Percentiles rank a stretch among this genome's conserved stretches.
Evolutionary conservation across 2,113 vertebrate genomes (phyloP).

Genomic region (Zosterops pallidus): DNA sequence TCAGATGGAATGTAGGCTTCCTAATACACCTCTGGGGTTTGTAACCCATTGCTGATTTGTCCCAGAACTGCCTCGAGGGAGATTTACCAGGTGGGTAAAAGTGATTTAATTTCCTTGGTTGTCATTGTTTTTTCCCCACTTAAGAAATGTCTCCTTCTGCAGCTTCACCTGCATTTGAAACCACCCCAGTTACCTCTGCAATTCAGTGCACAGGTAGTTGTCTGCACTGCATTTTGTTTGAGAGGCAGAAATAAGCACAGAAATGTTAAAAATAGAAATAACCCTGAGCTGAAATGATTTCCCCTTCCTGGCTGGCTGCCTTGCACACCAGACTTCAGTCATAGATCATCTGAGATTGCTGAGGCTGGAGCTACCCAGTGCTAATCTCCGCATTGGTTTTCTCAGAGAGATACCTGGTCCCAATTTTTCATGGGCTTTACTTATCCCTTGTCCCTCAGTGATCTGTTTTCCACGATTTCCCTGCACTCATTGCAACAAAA

Average conservation of each 20-base stretch:
- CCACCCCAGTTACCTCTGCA: background rate
- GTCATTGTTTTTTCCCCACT: background rate
- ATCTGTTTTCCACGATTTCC: background rate
- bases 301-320: slow-evolving; percentile 14
- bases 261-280: slow-evolving; percentile 30
- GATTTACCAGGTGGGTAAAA: background rate
- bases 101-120: background rate
- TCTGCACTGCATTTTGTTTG: background rate
- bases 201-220: background rate
- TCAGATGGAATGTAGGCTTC: background rate
- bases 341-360: background rate
- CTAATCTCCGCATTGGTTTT: background rate
- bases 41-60: background rate
- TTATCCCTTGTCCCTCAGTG: background rate
- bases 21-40: background rate
- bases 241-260: background rate
- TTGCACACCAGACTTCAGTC: background rate
- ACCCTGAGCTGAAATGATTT: slow-evolving; percentile 10
- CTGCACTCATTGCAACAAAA: background rate
- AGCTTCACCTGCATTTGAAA: background rate
- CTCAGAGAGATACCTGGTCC: background rate
- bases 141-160: background rate
- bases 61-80: background rate
- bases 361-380: background rate
- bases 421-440: background rate